Percentiles rank a stretch among this genome's conserved stretches.
Conservation (phyloP, 2,797 vertebrate genomes). For the Sandelia bainsii region DNA sequence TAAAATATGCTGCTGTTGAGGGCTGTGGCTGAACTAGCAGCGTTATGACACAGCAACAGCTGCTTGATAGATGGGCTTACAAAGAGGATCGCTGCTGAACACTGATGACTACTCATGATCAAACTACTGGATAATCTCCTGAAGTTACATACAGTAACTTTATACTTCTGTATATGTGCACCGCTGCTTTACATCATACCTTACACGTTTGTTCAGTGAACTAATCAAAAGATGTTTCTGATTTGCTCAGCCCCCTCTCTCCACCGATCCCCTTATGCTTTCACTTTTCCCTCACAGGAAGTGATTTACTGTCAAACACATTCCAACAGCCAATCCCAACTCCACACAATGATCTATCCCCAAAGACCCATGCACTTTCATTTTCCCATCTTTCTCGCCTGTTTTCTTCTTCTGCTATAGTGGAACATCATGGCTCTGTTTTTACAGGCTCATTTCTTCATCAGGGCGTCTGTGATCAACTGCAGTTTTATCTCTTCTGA, state of each 20-base stretch:
- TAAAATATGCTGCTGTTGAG: not conserved
- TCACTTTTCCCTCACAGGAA: conserved; percentile 61
- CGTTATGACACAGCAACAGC: conserved; percentile 35
- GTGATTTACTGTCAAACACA: conserved; percentile 72
- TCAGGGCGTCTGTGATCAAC: conserved; percentile 24
- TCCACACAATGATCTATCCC: conserved; percentile 42
- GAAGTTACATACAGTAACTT: not conserved
- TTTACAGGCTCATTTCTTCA: conserved; percentile 24
- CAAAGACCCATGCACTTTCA: conserved; percentile 39
- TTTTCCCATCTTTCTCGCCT: conserved; percentile 29
- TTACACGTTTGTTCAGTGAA: conserved; percentile 14
- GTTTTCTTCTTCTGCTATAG: conserved; percentile 41
- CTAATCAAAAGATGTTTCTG: conserved; percentile 59
- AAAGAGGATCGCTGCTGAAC: conserved; percentile 38
- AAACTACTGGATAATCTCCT: conserved; percentile 17
- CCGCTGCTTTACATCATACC: conserved; percentile 1
- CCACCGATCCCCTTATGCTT: conserved; percentile 38
- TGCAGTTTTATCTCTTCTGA: conserved; percentile 24
- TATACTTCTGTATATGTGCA: not conserved
- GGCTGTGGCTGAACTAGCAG: conserved; percentile 24
- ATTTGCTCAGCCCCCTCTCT: conserved; percentile 36
- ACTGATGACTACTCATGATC: conserved; percentile 42
- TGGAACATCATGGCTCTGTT: conserved; percentile 14
- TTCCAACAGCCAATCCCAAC: conserved; percentile 51
- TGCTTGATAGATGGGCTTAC: conserved; percentile 40